Base-by-base conservation (phyloP, 2,113 vertebrate species). In the Microtus oregoni region DNA sequence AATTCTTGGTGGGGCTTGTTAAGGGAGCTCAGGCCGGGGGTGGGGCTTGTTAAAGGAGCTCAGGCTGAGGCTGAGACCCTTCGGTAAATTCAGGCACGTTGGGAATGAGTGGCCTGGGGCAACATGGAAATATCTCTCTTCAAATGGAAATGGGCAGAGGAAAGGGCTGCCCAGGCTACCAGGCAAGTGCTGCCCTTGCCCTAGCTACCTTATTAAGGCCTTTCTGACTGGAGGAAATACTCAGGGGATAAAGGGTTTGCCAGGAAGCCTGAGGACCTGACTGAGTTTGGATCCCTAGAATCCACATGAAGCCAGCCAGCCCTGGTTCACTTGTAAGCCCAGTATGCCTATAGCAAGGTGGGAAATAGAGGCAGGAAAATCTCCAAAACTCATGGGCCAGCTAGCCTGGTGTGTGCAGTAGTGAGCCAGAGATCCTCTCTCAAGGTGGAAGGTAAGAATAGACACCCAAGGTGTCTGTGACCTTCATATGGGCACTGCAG, bases 71-170 rank as follows among this genome's bases (percentile, higher is more conserved):
- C 44, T 77, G 91, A 85, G 38, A 52, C 92, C 87, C 82, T 38
- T 73, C 75, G 90, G 15, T 86, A 65, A 94, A 58, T 91, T 95
- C 93, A 15, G 8, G 19, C 2, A 58, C 22, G 58, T 1, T 58
- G 55, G 83, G 90, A 26, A 1, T 75, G 92, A 96, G 12, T 94
- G 73, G 83, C 35, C 3, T 47, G 78, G 17, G 77, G n/a, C 87
- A 26, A 44, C 94, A 85, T 83, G 82, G 87, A 83, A 97, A 94
- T 96, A 89, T 52, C 10, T 6, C 30, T 77, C 87, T 96, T 97
- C 76, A 94, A 82, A 50, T 91, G 81, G 91, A 98, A 97, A 96
- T 79, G 20, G 96, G 41, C 47, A 17, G 87, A 28, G 87, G 30
- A 89, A 58, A 26, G 4, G 90, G 50, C 96, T 96, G 87, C 86